Percentiles rank a stretch among this genome's conserved stretches.
These are phyloP conservation scores for Arge pagana DNA, from an alignment of 2,888 invertebrate species.

Conservation along the genomic window DNA sequence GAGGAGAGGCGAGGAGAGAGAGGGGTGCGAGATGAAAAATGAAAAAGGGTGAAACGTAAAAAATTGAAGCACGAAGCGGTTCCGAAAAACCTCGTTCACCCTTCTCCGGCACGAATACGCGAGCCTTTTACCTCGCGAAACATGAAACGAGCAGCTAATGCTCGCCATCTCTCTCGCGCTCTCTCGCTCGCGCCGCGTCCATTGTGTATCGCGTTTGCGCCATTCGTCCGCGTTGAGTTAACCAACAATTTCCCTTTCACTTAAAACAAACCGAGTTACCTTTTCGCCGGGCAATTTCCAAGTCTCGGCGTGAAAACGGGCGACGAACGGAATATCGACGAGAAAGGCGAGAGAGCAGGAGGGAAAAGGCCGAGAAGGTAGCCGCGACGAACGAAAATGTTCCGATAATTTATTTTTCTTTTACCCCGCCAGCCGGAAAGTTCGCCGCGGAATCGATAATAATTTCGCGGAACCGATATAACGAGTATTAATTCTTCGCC, in stretches of 20 bases:
- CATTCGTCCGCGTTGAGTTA: slow-evolving; percentile 8
- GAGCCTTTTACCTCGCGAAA: too few relatives aligned
- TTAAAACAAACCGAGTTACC: neutral
- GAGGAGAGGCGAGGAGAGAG: slow-evolving; percentile 5
- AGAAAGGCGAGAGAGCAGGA: neutral
- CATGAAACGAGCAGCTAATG: too few relatives aligned
- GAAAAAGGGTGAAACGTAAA: slow-evolving; percentile 9
- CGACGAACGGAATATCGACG: too few relatives aligned
- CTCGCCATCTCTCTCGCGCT: neutral
- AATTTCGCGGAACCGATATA: too few relatives aligned
- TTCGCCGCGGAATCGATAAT: too few relatives aligned
- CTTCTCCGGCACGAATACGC: too few relatives aligned
- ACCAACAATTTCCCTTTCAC: neutral
- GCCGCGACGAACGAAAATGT: neutral
- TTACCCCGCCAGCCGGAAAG: too few relatives aligned
- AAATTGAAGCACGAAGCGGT: too few relatives aligned
- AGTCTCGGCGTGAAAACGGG: slow-evolving; percentile 2
- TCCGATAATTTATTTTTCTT: neutral
- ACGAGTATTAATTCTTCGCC: too few relatives aligned
- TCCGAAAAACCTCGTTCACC: slow-evolving; percentile 48
- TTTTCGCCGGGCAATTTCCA: slow-evolving; percentile 20
- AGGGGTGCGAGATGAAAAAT: neutral
- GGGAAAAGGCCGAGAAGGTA: neutral
- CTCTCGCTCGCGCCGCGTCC: slow-evolving; percentile 20
- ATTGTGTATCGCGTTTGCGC: slow-evolving; percentile 16